phyloP scores from a whole-genome alignment of 2,797 vertebrate genomes.

The Hypotaenidia philippensis region DNA sequence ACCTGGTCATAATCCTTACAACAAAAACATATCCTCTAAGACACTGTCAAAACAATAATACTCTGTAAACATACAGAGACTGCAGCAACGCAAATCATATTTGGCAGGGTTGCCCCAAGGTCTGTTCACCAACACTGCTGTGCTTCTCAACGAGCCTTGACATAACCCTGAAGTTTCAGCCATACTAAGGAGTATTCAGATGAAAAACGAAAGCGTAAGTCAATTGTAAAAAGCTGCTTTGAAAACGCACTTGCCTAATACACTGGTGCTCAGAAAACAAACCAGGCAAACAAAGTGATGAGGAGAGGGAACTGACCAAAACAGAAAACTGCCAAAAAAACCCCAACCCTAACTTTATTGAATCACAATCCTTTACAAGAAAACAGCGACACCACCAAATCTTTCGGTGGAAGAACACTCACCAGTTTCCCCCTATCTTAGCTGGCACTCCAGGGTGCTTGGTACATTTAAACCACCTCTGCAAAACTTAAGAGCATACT shows the following conservation, averaged over 20 bases:
- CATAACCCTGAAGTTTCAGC: slow-evolving; percentile 47
- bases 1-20: slow-evolving; percentile 36
- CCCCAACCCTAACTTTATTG: background rate
- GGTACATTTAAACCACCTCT: background rate
- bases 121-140: slow-evolving; percentile 1
- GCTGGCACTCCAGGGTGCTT: background rate
- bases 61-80: background rate
- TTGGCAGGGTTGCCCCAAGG: slow-evolving; percentile 44
- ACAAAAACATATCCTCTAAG: slow-evolving; percentile 39
- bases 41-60: slow-evolving; percentile 15
- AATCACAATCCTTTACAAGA: background rate
- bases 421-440: background rate
- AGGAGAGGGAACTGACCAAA: background rate
- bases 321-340: background rate
- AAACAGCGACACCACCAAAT: background rate
- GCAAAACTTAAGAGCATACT: background rate
- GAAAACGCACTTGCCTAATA: background rate
- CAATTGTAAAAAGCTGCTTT: slow-evolving; percentile 34
- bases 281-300: background rate
- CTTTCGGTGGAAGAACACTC: background rate
- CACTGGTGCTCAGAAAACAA: background rate
- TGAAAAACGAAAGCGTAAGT: background rate
- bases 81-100: background rate
- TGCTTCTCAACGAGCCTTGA: slow-evolving; percentile 12
- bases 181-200: background rate